Percentiles rank a stretch among this genome's conserved stretches.
These are phyloP conservation scores for Drosophila tanythrix DNA, from an alignment of 2,888 invertebrate species.

Conservation along the genomic window DNA sequence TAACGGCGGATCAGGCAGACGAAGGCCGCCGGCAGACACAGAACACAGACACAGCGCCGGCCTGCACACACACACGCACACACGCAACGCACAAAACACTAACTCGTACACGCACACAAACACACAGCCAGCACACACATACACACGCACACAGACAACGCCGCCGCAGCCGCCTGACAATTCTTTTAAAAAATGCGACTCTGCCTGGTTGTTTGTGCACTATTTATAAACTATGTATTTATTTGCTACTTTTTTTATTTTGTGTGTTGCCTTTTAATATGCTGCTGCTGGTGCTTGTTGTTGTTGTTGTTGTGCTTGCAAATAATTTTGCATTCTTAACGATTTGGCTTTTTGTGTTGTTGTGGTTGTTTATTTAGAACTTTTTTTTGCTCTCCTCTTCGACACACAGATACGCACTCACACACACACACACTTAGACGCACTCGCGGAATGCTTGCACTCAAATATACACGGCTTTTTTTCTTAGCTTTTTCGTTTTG, in stretches of 20 bases:
- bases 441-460: constrained; percentile 40
- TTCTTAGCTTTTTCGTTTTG: constrained; percentile 49
- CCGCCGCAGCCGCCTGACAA: constrained; percentile 66
- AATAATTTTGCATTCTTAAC: constrained; percentile 58
- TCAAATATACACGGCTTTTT: constrained; percentile 51
- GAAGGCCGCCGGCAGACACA: constrained; percentile 50
- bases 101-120: constrained; percentile 25
- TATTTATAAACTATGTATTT: constrained; percentile 72
- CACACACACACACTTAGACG: constrained; percentile 10
- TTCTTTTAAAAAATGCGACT: constrained; percentile 61
- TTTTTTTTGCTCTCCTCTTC: constrained; percentile 49
- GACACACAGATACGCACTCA: constrained; percentile 17
- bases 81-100: constrained; percentile 25
- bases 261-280: constrained; percentile 40
- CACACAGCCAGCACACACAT: constrained; percentile 32
- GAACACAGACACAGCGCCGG: constrained; percentile 39
- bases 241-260: constrained; percentile 26
- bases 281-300: constrained; percentile 17
- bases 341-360: constrained; percentile 49
- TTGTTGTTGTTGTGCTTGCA: constrained; percentile 43
- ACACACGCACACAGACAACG: constrained; percentile 39
- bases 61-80: constrained; percentile 41
- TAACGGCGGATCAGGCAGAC: constrained; percentile 32
- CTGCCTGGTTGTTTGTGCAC: constrained; percentile 63
- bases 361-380: constrained; percentile 68